Evolutionary conservation across 2,113 vertebrate genomes (phyloP), one percentile per base, ranked within the genome.

Genomic region (Suricata suricatta): DNA sequence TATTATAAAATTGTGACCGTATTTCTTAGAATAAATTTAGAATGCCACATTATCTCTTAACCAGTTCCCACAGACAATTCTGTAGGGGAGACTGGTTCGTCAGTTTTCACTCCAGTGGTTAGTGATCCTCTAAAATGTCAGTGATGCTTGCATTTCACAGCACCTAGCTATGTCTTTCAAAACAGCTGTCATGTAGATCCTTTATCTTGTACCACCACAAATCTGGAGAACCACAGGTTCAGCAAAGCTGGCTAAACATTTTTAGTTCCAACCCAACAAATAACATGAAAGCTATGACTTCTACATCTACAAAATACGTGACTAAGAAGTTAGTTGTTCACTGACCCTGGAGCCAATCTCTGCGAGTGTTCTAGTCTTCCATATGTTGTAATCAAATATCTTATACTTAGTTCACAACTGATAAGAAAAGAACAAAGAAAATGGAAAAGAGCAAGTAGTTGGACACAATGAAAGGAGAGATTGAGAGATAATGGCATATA

Each of bases 21-120:
- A 5, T 87, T 66, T 72, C 41, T 71, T 83, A 90, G 63, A 88
- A 35, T 92, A 88, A 52, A 66, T 90, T 87, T 87, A 93, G 14
- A 86, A 87, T 76, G 80, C 84, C 93, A 95, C 31, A 27, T 35
- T 63, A 66, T 69, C 80, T 93, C 76, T n/a, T 31, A 95, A 96
- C 23, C 47, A 88, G 52, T 86, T 4, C 27, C 7, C 7, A 44
- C 3, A 7, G 35, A 41, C 1, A 84, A 44, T 72, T 66, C 60
- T 66, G 0, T 88, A 29, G n/a, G 33, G 5, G 25, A 11, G 77
- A 57, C 81, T 90, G 82, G 41, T 80, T 5, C 89, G 23, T 64
- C 16, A 71, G 1, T 93, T 69, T 69, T 90, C 54, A 85, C 6
- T 88, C 11, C 68, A 80, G 35, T 88, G 80, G 23, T 93, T 52